Conservation (phyloP, 2,797 vertebrate species). For the Enteromius trimaculatus region DNA sequence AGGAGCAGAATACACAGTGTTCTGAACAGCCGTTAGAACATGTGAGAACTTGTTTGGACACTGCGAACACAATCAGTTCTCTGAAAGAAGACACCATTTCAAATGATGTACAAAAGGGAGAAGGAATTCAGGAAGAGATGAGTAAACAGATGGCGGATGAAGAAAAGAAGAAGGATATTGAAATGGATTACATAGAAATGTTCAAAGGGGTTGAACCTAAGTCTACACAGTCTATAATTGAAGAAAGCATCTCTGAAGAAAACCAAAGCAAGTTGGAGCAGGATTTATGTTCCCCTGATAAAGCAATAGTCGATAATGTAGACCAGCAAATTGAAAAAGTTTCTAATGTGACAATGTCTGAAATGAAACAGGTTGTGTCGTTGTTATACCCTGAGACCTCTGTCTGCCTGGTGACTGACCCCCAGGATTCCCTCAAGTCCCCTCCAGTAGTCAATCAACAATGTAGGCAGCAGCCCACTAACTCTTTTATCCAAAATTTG, state of each 20-base stretch:
- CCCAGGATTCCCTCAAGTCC: conserved; percentile 33
- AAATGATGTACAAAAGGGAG: conserved; percentile 18
- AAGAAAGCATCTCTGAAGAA: conserved; percentile 18
- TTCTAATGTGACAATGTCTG: conserved; percentile 9
- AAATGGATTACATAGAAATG: conserved; percentile 55
- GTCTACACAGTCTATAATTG: conserved; percentile 41
- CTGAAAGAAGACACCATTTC: conserved; percentile 29
- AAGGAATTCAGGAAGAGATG: conserved; percentile 61
- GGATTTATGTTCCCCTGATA: not conserved
- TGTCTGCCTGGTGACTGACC: conserved; percentile 13
- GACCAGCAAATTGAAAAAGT: conserved; percentile 18
- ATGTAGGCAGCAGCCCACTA: conserved; percentile 29
- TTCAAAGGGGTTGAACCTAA: conserved; percentile 45
- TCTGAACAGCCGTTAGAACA: conserved; percentile 24
- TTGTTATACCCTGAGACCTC: conserved; percentile 28
- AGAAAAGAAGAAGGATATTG: conserved; percentile 54
- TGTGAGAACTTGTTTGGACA: conserved; percentile 21
- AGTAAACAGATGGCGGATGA: conserved; percentile 54
- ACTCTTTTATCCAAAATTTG: conserved; percentile 51
- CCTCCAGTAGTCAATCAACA: conserved; percentile 10
- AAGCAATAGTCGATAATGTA: not conserved
- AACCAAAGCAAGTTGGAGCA: conserved; percentile 27
- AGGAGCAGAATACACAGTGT: conserved; percentile 19
- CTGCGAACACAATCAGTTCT: conserved; percentile 27
- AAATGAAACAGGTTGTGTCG: conserved; percentile 26